Evolutionary conservation across 2,113 vertebrate species (phyloP).

Genomic region (Peromyscus leucopus): DNA sequence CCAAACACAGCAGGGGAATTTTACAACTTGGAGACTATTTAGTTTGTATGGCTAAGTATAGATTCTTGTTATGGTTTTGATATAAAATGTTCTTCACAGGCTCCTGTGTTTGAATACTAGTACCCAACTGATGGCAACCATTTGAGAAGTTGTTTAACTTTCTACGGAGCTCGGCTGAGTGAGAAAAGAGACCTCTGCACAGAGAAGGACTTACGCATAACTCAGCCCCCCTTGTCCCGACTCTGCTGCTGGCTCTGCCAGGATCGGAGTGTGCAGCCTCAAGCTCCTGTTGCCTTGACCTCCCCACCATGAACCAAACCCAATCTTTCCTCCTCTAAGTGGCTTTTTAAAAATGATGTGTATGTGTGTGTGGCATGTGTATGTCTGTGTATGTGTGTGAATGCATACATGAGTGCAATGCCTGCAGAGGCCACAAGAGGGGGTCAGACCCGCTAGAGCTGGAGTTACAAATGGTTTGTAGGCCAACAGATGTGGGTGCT

Average conservation of each 20-base stretch:
- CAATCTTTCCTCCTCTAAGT: background rate
- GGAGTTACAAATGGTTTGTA: background rate
- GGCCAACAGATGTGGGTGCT: background rate
- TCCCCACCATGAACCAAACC: background rate
- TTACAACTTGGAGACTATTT: conserved; percentile 12
- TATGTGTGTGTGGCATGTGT: background rate
- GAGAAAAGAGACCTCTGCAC: background rate
- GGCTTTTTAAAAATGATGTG: background rate
- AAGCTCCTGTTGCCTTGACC: background rate
- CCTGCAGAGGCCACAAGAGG: no score
- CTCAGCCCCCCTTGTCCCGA: background rate
- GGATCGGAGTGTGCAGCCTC: background rate
- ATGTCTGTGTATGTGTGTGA: background rate
- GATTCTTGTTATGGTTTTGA: background rate
- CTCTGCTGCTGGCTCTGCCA: background rate
- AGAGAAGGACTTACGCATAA: background rate
- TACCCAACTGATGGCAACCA: background rate
- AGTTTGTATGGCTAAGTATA: conserved; percentile 32
- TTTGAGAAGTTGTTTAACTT: background rate
- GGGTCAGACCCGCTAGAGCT: background rate
- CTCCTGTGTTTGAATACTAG: background rate
- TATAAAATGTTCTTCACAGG: background rate
- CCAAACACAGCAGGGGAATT: background rate
- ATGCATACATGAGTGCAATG: background rate
- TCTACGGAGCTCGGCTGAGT: background rate